A percentile compares a stretch with the other conserved stretches of the same genome.
These are phyloP conservation scores for Myotis yumanensis DNA, from an alignment of 2,113 vertebrate species.

Conservation along the genomic window DNA sequence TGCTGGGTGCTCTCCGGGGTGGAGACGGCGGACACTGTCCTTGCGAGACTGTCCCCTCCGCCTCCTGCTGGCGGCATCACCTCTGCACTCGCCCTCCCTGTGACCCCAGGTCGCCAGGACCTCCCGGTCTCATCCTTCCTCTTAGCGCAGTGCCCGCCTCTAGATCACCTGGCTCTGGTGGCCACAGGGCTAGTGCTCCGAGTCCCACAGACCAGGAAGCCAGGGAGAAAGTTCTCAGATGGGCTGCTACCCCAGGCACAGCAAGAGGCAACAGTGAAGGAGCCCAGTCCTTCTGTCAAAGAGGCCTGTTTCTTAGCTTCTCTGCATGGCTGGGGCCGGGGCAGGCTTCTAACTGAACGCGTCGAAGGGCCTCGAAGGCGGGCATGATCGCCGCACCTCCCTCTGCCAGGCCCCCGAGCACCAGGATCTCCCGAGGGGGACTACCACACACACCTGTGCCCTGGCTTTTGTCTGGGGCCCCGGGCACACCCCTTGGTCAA, in stretches of 20 bases:
- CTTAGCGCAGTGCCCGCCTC: not conserved
- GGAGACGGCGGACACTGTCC: not conserved
- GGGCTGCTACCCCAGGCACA: not conserved
- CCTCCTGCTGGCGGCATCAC: not conserved
- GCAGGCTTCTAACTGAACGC: not conserved
- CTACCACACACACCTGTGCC: not conserved
- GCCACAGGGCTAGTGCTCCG: not conserved
- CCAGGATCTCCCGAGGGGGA: not conserved
- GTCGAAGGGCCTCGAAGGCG: not conserved
- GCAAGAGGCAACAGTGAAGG: not conserved
- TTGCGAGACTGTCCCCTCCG: rapidly evolving
- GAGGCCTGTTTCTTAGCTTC: not conserved
- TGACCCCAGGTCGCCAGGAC: not conserved
- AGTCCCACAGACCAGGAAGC: not conserved
- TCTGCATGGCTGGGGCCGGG: not conserved
- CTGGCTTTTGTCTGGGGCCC: not conserved
- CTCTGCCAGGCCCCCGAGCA: not conserved
- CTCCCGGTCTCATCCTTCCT: not conserved
- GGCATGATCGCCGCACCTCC: not conserved
- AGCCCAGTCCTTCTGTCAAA: not conserved
- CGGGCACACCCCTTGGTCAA: not conserved
- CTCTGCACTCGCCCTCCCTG: too few relatives aligned
- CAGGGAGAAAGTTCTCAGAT: not conserved
- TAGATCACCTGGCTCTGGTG: not conserved
- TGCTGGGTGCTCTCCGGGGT: not conserved